Base-by-base conservation (phyloP, 1,140 invertebrate genomes). In the Ips typographus region DNA sequence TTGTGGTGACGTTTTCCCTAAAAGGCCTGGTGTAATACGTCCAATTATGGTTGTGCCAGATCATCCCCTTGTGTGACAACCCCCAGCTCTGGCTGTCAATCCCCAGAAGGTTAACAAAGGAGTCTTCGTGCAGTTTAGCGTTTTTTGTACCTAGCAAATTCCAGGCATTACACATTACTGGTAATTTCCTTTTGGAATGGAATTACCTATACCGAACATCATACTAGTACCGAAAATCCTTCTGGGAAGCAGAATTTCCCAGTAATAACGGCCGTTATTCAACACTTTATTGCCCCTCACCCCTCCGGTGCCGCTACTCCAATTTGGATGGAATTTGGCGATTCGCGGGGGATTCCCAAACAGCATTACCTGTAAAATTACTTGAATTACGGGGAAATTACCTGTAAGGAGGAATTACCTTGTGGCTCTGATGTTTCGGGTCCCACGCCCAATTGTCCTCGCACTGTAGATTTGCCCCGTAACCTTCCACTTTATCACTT, bases 181-280 rank as follows among this genome's bases (percentile, higher is more conserved):
- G 8, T 7, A 61, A 61, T 49, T 44, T 61, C 47, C 5, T 22
- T 22, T 22, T 22, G 22, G 22, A 0, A 38, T 39, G 40, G 1
- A 61, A 22, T 89, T 91, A 5, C 86, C 88, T 4, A 92, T 83
- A 40, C 90, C 90, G 71, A 91, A 89, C 90, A 91, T 91, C 81
- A 92, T 90, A 67, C 88, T 90, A 0, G 90, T 92, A 40, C 90
- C 90, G 72, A 90, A 91, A 39, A 91, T 83, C 42, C 90, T 79
- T 72, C 88, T 85, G 0, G 86, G 86, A 0, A 91, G 80, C 47
- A 83, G 77, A 40, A 91, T 79, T 77, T 91, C 90, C 89, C 90
- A 91, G 77, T 89, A 91, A 76, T 87, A 87, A 22, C 82, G 80
- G 1, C 85, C 86, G 73, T 86, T 85, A 75, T 90, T 90, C 1